These are phyloP conservation scores for Maconellicoccus hirsutus DNA, from an alignment of 1,140 invertebrate species.

Conservation along the genomic window DNA sequence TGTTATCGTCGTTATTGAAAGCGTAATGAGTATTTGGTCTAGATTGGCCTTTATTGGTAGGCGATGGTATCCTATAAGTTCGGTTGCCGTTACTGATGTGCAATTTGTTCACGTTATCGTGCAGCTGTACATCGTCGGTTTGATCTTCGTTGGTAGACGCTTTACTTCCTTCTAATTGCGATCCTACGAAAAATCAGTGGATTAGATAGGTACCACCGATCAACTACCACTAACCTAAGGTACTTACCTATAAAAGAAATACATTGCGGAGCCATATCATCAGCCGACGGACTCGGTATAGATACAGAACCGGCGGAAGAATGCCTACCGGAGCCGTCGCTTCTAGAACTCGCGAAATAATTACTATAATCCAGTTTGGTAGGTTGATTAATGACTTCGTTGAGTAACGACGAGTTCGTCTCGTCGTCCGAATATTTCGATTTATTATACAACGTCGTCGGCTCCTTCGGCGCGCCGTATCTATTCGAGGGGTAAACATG, in stretches of 20 bases:
- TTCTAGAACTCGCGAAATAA: conserved; percentile 7
- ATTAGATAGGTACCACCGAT: not conserved
- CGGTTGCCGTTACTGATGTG: conserved; percentile 75
- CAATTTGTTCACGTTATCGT: conserved; percentile 52
- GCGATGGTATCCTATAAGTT: conserved; percentile 76
- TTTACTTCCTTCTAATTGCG: not conserved
- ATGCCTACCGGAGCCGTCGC: conserved; percentile 28
- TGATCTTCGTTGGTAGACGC: conserved; percentile 7
- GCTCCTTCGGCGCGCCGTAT: not conserved
- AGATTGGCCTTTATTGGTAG: conserved; percentile 53
- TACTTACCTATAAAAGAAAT: conserved; percentile 75
- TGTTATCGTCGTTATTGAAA: conserved; percentile 33
- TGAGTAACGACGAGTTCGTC: not conserved
- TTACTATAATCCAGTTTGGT: not conserved
- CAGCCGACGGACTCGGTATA: conserved; percentile 42
- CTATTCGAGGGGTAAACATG: not conserved
- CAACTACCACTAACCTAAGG: not conserved
- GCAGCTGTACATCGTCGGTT: conserved; percentile 39
- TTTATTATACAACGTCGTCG: not conserved
- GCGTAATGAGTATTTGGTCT: conserved; percentile 29
- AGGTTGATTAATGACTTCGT: not conserved
- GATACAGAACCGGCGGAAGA: not conserved
- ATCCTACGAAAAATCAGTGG: not conserved
- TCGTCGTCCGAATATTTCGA: not conserved
- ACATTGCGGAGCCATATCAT: conserved; percentile 82